Percentiles rank a stretch among this genome's conserved stretches.
These are phyloP conservation scores for Oreohelix idahoensis DNA, from an alignment of 1,140 invertebrate species.

Conservation along the genomic window DNA sequence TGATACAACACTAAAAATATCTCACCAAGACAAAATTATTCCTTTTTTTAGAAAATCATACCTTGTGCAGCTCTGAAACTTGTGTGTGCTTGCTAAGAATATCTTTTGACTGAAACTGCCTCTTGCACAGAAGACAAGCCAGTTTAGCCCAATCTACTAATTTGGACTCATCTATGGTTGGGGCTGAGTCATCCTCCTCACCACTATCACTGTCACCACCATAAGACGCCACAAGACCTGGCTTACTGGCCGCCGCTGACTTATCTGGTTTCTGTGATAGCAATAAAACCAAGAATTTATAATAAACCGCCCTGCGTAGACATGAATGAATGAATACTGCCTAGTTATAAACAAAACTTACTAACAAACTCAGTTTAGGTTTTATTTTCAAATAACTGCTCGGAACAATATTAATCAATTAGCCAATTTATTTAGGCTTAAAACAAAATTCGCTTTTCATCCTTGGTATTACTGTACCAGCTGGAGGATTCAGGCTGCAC, in stretches of 20 bases:
- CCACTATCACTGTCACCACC: conserved; percentile 78
- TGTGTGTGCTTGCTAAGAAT: conserved; percentile 91
- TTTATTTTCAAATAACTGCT: too few species aligned
- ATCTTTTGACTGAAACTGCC: conserved; percentile 92
- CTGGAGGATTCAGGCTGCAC: too few species aligned
- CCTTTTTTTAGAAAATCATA: too few species aligned
- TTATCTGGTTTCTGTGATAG: conserved; percentile 12
- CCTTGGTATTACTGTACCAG: too few species aligned
- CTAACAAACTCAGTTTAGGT: too few species aligned
- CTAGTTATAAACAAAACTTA: not conserved
- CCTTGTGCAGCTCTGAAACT: conserved; percentile 94
- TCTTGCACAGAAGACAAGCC: conserved; percentile 95
- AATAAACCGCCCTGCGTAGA: not conserved
- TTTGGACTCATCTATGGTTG: conserved; percentile 73
- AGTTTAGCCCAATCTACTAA: conserved; percentile 90
- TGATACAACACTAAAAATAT: too few species aligned
- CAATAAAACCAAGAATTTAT: not conserved
- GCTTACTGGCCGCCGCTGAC: conserved; percentile 32
- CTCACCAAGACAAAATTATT: too few species aligned
- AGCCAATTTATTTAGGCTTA: too few species aligned
- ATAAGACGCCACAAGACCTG: conserved; percentile 82
- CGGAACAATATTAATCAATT: too few species aligned
- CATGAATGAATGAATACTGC: too few species aligned
- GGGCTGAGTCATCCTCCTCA: conserved; percentile 71
- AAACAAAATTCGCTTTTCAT: too few species aligned